phyloP scores from a whole-genome alignment of 2,113 vertebrate species.

The Ictalurus punctatus region DNA sequence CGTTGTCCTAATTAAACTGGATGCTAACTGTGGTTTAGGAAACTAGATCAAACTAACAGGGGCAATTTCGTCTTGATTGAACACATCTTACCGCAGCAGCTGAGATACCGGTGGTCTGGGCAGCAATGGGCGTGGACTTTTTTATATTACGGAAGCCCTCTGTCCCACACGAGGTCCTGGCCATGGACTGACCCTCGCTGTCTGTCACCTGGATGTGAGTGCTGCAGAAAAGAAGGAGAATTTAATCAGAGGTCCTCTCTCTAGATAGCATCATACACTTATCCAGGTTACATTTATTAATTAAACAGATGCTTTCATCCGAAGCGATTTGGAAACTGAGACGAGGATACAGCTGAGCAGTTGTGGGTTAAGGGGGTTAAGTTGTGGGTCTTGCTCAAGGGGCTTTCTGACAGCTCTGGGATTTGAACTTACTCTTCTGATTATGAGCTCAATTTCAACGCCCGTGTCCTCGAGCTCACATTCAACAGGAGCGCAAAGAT shows the following conservation, averaged over 20 bases:
- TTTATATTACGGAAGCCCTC: slow-evolving; percentile 92
- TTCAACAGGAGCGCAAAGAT: not conserved
- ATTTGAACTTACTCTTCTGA: not conserved
- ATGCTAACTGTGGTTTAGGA: not conserved
- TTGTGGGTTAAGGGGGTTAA: not conserved
- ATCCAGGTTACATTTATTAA: not conserved
- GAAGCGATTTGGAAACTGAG: not conserved
- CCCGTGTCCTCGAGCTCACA: not conserved
- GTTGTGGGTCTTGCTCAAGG: not conserved
- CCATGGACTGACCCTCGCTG: slow-evolving; percentile 68
- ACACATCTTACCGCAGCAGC: slow-evolving; percentile 78
- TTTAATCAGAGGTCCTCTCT: not conserved
- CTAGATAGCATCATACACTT: not conserved
- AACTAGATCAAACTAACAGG: not conserved
- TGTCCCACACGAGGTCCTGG: slow-evolving; percentile 83
- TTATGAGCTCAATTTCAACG: not conserved
- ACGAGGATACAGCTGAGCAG: not conserved
- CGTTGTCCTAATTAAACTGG: not conserved
- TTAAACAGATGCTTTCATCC: not conserved
- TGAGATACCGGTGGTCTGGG: slow-evolving; percentile 86
- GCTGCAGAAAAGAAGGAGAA: slow-evolving; percentile 64
- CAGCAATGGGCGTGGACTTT: slow-evolving; percentile 86
- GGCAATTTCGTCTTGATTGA: not conserved
- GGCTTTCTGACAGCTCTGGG: not conserved
- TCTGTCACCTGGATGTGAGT: slow-evolving; percentile 88